Evolutionary conservation across 2,797 vertebrate species (phyloP).

Genomic region (Fringilla coelebs): DNA sequence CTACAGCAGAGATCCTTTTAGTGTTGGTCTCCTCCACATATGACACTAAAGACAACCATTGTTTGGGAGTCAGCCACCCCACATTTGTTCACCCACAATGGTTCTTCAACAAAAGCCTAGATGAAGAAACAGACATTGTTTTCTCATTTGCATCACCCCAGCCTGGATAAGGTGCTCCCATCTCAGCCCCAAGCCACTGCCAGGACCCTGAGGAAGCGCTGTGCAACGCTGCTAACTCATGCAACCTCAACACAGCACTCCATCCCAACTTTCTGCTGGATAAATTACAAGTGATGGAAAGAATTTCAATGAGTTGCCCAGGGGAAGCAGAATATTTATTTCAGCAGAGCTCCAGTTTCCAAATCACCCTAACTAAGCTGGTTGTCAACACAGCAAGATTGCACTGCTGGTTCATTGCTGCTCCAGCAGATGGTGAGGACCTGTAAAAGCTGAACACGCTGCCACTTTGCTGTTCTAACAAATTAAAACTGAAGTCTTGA

Average conservation of each 20-base stretch:
- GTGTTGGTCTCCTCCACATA: background rate
- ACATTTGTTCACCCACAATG: background rate
- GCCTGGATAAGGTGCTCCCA: background rate
- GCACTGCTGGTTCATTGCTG: background rate
- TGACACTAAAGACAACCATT: background rate
- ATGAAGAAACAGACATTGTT: background rate
- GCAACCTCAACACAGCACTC: conserved; percentile 18
- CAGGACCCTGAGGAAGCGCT: conserved; percentile 8
- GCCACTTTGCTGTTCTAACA: conserved; percentile 17
- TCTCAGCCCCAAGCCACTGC: background rate
- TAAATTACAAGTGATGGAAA: conserved; percentile 38
- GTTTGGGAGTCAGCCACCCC: background rate
- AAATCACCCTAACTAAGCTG: background rate
- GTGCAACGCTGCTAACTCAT: background rate
- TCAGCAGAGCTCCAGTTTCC: conserved; percentile 14
- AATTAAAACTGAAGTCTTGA: conserved; percentile 30
- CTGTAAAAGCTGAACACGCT: background rate
- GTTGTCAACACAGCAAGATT: conserved; percentile 10
- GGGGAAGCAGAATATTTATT: conserved; percentile 56
- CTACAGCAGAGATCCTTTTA: background rate
- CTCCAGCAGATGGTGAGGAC: background rate
- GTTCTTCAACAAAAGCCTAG: background rate
- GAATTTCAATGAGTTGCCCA: conserved; percentile 10
- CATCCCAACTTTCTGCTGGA: background rate
- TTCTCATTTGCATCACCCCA: background rate